Evolutionary conservation across 2,888 invertebrate genomes (phyloP).

Genomic region (Diaphora mendica): DNA sequence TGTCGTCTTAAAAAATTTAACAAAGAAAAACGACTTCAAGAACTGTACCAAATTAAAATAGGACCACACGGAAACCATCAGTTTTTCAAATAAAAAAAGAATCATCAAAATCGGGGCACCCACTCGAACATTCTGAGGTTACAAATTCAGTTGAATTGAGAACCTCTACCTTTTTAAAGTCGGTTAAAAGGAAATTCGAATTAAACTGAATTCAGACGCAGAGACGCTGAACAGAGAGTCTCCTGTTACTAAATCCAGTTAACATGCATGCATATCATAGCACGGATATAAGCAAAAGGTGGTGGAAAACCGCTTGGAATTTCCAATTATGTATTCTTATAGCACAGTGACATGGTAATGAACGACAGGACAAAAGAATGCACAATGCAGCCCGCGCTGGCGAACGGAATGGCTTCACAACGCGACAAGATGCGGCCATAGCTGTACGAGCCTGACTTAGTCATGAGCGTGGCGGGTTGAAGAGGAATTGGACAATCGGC

Average conservation of each 20-base stretch:
- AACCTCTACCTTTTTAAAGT: too few species aligned
- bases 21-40: too few species aligned
- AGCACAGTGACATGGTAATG: slow-evolving; percentile 43
- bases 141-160: too few species aligned
- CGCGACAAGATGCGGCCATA: slow-evolving; percentile 37
- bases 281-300: slow-evolving; percentile 13
- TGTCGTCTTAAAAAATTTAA: too few species aligned
- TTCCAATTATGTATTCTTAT: slow-evolving; percentile 40
- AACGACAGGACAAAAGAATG: slow-evolving; percentile 50
- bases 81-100: too few species aligned
- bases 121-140: too few species aligned
- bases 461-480: slow-evolving; percentile 20
- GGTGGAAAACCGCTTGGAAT: slow-evolving; percentile 31
- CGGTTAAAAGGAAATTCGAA: too few species aligned
- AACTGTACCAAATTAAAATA: too few species aligned
- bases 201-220: neutral
- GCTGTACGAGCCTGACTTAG: slow-evolving; percentile 1
- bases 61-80: too few species aligned
- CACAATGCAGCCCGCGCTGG: slow-evolving; percentile 37
- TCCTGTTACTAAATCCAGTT: neutral
- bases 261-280: neutral
- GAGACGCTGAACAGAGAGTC: neutral
- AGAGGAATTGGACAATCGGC: neutral
- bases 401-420: slow-evolving; percentile 40
- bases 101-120: too few species aligned